Evolutionary conservation across 1,140 invertebrate species (phyloP).

Genomic region (Triops cancriformis): DNA sequence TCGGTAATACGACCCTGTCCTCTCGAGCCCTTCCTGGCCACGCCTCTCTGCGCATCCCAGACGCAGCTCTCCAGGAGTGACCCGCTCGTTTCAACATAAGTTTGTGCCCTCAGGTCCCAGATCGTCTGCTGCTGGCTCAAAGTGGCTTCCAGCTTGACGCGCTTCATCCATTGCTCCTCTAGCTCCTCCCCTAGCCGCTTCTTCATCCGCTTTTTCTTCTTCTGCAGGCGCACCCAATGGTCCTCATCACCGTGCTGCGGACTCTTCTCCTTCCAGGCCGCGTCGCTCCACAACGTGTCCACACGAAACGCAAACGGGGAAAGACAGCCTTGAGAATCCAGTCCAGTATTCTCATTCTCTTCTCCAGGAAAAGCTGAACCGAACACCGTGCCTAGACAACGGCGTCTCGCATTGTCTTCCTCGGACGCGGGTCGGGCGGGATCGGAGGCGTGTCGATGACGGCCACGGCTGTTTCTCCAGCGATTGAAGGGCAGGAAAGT

Average conservation of each 20-base stretch:
- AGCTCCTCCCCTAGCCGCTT: constrained; percentile 28
- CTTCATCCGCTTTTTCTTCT: not conserved
- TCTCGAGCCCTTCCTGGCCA: not conserved
- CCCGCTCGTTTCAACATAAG: not conserved
- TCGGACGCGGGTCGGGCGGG: constrained; percentile 26
- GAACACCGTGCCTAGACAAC: not conserved
- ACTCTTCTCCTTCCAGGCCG: not conserved
- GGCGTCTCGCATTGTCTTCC: not conserved
- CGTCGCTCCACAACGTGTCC: not conserved
- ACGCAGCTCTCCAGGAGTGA: not conserved
- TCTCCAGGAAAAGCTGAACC: not conserved
- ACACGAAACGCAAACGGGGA: not conserved
- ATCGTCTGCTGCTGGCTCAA: not conserved
- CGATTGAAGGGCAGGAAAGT: constrained; percentile 21
- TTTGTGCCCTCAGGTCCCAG: not conserved
- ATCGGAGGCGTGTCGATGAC: constrained; percentile 21
- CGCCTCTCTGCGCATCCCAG: not conserved
- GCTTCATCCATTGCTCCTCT: constrained; percentile 21
- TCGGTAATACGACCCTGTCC: constrained; percentile 28
- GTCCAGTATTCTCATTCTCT: not conserved
- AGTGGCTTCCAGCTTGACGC: not conserved
- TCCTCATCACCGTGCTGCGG: not conserved
- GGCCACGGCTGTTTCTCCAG: constrained; percentile 21
- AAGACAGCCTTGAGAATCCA: not conserved
- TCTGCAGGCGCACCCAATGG: not conserved